Conservation (phyloP, 2,113 vertebrate genomes). For the Ptychochromis oligacanthus region DNA sequence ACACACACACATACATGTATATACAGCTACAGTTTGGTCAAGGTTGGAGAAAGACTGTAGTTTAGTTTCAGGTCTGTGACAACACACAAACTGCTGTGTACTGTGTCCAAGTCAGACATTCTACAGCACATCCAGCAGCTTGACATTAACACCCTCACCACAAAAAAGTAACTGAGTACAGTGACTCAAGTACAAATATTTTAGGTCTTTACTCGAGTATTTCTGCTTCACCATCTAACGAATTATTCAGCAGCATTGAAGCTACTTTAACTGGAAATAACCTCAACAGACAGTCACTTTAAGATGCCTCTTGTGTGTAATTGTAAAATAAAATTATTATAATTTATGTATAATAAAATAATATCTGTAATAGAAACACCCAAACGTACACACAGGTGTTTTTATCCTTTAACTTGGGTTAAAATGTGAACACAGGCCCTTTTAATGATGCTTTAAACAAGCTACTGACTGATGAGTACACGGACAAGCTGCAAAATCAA, state of each 20-base stretch:
- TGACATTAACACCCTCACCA: background rate
- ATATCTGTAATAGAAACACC: background rate
- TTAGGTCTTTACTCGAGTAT: background rate
- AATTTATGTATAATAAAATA: background rate
- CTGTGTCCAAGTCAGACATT: background rate
- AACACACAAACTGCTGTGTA: no score
- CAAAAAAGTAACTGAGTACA: background rate
- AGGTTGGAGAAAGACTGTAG: background rate
- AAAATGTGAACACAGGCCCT: background rate
- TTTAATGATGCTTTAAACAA: background rate
- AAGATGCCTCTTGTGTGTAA: background rate
- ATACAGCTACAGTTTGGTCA: background rate
- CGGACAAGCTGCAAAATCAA: no score
- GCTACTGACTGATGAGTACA: background rate
- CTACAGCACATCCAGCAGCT: background rate
- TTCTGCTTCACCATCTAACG: background rate
- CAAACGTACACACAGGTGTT: background rate
- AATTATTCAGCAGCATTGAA: background rate
- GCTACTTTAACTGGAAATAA: background rate
- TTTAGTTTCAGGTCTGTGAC: background rate
- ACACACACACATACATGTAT: background rate
- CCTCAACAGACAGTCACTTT: background rate
- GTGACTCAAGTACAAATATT: background rate
- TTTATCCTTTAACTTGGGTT: background rate
- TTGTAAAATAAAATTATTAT: background rate